Percentiles rank a stretch among this genome's conserved stretches.
phyloP scores from a whole-genome alignment of 2,113 vertebrate genomes.

The Phainopepla nitens region DNA sequence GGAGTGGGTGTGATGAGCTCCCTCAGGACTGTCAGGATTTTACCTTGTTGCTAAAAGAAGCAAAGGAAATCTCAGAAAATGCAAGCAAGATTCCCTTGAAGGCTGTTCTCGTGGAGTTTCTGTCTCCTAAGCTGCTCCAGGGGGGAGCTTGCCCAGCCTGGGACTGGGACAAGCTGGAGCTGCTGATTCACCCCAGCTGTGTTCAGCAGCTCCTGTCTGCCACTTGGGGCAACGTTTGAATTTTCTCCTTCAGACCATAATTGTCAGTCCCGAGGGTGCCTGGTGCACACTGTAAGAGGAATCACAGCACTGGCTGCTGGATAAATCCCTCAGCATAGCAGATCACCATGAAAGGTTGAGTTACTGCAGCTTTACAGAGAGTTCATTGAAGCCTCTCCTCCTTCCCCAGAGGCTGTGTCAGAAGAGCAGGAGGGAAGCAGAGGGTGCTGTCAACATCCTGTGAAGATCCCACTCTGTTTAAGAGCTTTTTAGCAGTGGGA shows the following conservation, averaged over 20 bases:
- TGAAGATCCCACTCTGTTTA: background rate
- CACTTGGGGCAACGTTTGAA: background rate
- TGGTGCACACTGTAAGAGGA: background rate
- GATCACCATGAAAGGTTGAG: background rate
- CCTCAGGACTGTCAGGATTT: background rate
- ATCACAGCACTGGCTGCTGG: background rate
- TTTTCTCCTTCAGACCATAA: background rate
- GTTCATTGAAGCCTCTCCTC: background rate
- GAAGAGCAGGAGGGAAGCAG: background rate
- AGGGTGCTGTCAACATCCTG: background rate
- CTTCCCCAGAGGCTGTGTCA: background rate
- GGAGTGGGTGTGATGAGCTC: background rate
- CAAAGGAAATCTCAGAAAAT: background rate
- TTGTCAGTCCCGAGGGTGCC: background rate
- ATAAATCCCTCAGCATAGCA: background rate
- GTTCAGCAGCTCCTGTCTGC: background rate
- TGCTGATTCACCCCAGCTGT: background rate
- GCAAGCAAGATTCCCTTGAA: background rate
- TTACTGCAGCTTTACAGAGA: background rate
- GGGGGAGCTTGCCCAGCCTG: background rate
- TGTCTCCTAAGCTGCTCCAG: background rate
- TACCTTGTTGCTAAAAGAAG: background rate
- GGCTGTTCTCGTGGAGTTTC: accelerated
- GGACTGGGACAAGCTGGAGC: background rate
- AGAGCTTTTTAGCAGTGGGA: background rate